phyloP scores from a whole-genome alignment of 1,140 invertebrate species.

The Phthorimaea operculella region DNA sequence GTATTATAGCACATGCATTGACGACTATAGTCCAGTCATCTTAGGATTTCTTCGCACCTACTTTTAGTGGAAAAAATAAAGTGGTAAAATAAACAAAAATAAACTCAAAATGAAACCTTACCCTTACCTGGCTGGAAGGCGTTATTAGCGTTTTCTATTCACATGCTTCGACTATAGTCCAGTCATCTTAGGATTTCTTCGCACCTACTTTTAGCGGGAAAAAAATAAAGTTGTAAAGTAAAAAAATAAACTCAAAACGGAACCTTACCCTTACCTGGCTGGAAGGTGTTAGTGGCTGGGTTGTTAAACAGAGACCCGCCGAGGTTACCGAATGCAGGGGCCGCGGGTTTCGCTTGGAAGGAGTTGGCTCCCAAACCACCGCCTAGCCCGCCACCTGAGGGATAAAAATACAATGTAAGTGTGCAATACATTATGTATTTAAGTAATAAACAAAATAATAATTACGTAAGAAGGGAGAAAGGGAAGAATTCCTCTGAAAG shows the following conservation, averaged over 20 bases:
- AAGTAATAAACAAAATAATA: too few species aligned
- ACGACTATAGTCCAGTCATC: too few species aligned
- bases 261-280: neutral
- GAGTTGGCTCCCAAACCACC: slow-evolving; percentile 41
- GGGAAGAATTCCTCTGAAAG: too few species aligned
- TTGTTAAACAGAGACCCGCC: slow-evolving; percentile 43
- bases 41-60: too few species aligned
- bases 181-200: too few species aligned
- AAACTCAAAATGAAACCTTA: neutral
- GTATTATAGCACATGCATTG: too few species aligned
- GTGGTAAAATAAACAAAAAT: neutral
- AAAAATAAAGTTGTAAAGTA: neutral
- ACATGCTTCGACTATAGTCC: too few species aligned
- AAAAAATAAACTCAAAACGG: neutral
- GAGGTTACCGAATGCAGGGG: slow-evolving; percentile 46
- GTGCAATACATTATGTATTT: neutral
- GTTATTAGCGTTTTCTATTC: too few species aligned
- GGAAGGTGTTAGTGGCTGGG: slow-evolving; percentile 10
- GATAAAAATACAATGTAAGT: neutral
- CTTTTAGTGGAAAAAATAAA: neutral
- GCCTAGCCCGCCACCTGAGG: slow-evolving; percentile 46
- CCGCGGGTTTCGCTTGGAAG: slow-evolving; percentile 55
- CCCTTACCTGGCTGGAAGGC: neutral
- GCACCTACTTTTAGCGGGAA: neutral
- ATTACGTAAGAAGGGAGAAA: too few species aligned